Conservation (phyloP, 2,888 invertebrate species). For the Leucoma salicis region DNA sequence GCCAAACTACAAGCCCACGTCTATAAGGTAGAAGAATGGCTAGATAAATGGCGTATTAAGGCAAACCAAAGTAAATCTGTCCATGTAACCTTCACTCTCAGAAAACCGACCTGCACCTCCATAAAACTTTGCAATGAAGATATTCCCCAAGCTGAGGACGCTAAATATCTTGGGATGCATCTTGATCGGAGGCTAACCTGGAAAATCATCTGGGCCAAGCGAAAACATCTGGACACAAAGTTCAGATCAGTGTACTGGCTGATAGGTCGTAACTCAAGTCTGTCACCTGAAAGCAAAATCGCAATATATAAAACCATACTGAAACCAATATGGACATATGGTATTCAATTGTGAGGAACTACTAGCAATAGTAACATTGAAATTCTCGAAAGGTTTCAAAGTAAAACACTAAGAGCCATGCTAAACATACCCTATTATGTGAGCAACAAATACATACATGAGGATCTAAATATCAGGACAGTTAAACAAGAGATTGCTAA, state of each 20-base stretch:
- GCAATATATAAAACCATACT: constrained; percentile 14
- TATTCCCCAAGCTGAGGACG: constrained; percentile 11
- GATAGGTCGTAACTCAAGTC: constrained; percentile 8
- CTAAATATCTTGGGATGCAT: constrained; percentile 24
- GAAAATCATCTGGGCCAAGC: constrained; percentile 24
- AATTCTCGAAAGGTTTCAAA: constrained; percentile 2
- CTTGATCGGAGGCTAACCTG: constrained; percentile 19
- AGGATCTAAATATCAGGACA: not conserved
- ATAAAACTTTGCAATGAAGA: not conserved
- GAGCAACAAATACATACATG: not conserved
- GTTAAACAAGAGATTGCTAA: not conserved
- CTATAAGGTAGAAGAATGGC: not conserved
- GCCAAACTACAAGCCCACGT: not conserved
- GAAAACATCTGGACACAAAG: constrained; percentile 9
- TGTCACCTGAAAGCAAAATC: constrained; percentile 8
- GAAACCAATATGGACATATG: constrained; percentile 21
- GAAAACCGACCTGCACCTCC: not conserved
- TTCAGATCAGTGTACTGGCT: constrained; percentile 13
- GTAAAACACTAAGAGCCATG: not conserved
- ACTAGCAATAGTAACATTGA: constrained; percentile 15
- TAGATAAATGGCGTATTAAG: constrained; percentile 2
- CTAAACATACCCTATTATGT: not conserved
- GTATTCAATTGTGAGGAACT: constrained; percentile 19
- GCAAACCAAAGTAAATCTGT: not conserved
- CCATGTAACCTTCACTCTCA: constrained; percentile 3